These are phyloP conservation scores for Melanchra persicariae DNA, from an alignment of 2,888 invertebrate species.

Conservation along the genomic window DNA sequence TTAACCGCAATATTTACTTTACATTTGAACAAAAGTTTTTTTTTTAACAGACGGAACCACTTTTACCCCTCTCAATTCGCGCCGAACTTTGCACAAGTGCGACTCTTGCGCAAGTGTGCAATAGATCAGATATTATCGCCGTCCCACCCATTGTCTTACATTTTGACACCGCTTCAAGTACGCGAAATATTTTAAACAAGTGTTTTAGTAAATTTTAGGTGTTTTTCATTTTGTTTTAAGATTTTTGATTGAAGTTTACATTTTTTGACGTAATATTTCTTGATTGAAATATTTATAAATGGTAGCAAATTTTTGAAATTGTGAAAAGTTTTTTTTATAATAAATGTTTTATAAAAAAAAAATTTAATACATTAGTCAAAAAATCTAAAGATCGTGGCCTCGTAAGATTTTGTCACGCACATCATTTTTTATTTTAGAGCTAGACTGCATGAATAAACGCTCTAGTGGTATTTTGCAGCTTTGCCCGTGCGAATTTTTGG, in stretches of 20 bases:
- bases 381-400: background rate
- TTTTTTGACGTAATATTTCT: background rate
- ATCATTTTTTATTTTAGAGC: too few relatives aligned
- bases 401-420: background rate
- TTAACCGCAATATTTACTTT: background rate
- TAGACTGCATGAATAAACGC: constrained; percentile 1
- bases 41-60: constrained; percentile 12
- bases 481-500: constrained; percentile 18
- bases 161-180: constrained; percentile 62
- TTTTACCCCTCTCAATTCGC: background rate
- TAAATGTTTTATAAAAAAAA: background rate
- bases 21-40: too few relatives aligned
- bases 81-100: constrained; percentile 39
- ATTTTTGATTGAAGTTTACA: background rate
- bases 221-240: constrained; percentile 2
- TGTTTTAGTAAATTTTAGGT: constrained; percentile 24
- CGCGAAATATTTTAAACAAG: constrained; percentile 48
- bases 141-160: constrained; percentile 70
- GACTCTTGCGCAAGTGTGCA: constrained; percentile 58
- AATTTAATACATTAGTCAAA: background rate
- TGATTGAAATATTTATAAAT: too few relatives aligned
- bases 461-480: constrained; percentile 11
- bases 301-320: too few relatives aligned
- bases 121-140: constrained; percentile 57
- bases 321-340: background rate